phyloP scores from a whole-genome alignment of 2,797 vertebrate species.

The Dendrocincla fuliginosa region DNA sequence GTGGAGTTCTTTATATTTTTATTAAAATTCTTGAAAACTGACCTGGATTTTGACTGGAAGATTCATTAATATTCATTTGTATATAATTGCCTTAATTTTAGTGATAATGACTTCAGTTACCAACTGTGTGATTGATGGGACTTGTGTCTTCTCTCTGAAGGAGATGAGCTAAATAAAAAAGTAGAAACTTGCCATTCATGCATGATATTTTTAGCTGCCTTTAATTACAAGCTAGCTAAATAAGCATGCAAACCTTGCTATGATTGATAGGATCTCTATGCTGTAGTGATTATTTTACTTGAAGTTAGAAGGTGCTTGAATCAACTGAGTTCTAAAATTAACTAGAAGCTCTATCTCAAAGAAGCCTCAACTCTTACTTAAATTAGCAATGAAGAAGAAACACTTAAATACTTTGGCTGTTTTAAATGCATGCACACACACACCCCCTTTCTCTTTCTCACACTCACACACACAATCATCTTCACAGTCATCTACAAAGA shows the following conservation, averaged over 20 bases:
- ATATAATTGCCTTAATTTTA: slow-evolving; percentile 85
- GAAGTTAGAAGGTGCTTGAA: slow-evolving; percentile 78
- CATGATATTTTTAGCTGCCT: slow-evolving; percentile 81
- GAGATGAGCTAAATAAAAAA: slow-evolving; percentile 79
- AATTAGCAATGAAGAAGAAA: slow-evolving; percentile 24
- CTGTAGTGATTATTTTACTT: slow-evolving; percentile 77
- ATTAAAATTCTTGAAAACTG: slow-evolving; percentile 70
- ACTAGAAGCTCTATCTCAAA: slow-evolving; percentile 66
- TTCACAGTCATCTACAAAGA: neutral
- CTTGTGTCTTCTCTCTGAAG: slow-evolving; percentile 77
- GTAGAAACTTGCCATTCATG: slow-evolving; percentile 79
- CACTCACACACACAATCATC: neutral
- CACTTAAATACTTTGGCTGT: neutral
- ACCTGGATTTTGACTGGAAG: slow-evolving; percentile 76
- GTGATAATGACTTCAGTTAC: slow-evolving; percentile 83
- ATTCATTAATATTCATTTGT: slow-evolving; percentile 85
- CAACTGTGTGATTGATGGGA: slow-evolving; percentile 84
- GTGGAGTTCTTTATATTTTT: slow-evolving; percentile 64
- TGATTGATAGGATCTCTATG: slow-evolving; percentile 81
- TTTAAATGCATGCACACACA: neutral
- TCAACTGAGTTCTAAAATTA: slow-evolving; percentile 79
- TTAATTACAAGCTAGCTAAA: slow-evolving; percentile 83
- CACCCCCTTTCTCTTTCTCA: too few relatives aligned
- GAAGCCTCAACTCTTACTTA: slow-evolving; percentile 63
- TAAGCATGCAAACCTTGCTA: slow-evolving; percentile 77